These are phyloP conservation scores for Drosophila mauritiana DNA, from an alignment of 1,140 invertebrate species.

Conservation along the genomic window DNA sequence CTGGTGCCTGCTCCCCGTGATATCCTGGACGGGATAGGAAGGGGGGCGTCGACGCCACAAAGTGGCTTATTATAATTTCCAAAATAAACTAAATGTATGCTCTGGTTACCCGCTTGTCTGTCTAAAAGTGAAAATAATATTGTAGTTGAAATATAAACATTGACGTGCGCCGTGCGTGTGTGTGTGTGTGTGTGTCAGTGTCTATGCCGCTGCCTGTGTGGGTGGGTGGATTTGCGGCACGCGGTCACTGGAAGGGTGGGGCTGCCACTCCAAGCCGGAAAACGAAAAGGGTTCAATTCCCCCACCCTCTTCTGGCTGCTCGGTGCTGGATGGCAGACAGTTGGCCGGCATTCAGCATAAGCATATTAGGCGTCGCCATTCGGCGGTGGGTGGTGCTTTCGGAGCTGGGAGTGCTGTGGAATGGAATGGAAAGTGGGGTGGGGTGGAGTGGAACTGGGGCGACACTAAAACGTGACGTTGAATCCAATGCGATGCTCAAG, in stretches of 20 bases:
- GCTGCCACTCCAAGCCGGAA: conserved; percentile 20
- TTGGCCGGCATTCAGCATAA: conserved; percentile 49
- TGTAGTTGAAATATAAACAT: conserved; percentile 71
- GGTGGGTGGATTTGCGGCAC: background rate
- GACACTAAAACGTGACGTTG: conserved; percentile 82
- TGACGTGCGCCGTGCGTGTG: conserved; percentile 19
- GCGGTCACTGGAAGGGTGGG: conserved; percentile 1
- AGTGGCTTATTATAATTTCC: conserved; percentile 76
- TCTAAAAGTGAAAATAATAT: conserved; percentile 71
- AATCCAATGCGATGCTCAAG: conserved; percentile 84
- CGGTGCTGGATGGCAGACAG: conserved; percentile 1
- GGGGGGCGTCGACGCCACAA: conserved; percentile 24
- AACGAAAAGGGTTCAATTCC: conserved; percentile 66
- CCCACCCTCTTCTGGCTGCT: conserved; percentile 11
- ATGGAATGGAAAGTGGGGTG: background rate
- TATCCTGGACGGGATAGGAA: too few relatives aligned
- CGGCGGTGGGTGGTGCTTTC: conserved; percentile 11
- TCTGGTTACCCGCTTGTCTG: conserved; percentile 37
- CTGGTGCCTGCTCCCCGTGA: background rate
- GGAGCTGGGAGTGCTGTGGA: background rate
- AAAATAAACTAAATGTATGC: conserved; percentile 67
- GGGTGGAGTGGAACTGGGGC: background rate
- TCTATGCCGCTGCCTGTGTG: background rate
- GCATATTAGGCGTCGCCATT: conserved; percentile 66
- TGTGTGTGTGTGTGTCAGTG: conserved; percentile 1